Evolutionary conservation across 2,888 invertebrate species (phyloP), one percentile per base, ranked within the genome.

Genomic region (Litoditis marina): DNA sequence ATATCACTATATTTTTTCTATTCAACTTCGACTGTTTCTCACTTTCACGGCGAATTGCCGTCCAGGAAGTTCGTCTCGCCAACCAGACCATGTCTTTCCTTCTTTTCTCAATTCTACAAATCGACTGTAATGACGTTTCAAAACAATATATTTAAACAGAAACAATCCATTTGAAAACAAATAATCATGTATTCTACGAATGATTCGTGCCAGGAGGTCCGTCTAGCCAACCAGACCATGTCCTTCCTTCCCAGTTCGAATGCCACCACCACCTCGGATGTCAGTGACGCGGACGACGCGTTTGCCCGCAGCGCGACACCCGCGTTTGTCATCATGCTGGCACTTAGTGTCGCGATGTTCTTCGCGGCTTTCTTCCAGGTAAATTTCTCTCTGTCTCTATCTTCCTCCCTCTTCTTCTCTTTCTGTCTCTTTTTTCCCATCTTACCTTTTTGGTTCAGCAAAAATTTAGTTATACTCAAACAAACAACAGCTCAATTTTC

Each of bases 331-430:
- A 65, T 71, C 25, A 80, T 80, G 80, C 53, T 80, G n/a, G 69
- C 69, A 2, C 65, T 80, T 27, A 76, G 76, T n/a, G 62, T 78
- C 25, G 68, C 76, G 11, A 80, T 79, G 65, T 80, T 80, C 59
- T 61, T 78, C 34, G 78, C 78, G 8, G 80, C 80, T 31, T 80
- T 80, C 56, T 59, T 75, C 28, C 79, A 79, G 73, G 78, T 78
- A 8, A 27, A 7, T 55, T 46, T 51, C 52, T 49, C 52, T 30
- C 47, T 28, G 47, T 52, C 28, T 30, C 3, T 19, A 2, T 28
- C 31, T 65, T 16, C 22, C 22, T 28, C 2, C 47, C 44, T 19
- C n/a, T 25, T n/a, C n/a, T n/a, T n/a, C n/a, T n/a, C n/a, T n/a
- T n/a, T n/a, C n/a, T n/a, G n/a, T n/a, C n/a, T n/a, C n/a, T n/a